phyloP scores from a whole-genome alignment of 2,888 invertebrate genomes.

The Idaea aversata region DNA sequence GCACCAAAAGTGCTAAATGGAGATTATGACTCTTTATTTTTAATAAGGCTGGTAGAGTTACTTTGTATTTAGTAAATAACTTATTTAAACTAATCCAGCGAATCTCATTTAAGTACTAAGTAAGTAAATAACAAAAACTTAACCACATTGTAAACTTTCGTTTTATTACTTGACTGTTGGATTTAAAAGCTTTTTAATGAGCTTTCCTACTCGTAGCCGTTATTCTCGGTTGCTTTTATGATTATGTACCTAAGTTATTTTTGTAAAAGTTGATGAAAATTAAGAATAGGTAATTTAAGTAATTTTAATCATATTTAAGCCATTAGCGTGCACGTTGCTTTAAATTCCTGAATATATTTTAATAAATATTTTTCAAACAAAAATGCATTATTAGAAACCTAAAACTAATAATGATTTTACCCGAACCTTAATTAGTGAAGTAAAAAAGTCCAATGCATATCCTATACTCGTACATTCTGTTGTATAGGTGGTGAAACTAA shows the following conservation, averaged over 20 bases:
- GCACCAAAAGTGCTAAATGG: too few relatives aligned
- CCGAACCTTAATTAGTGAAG: too few relatives aligned
- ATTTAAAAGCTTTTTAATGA: not conserved
- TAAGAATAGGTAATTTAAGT: not conserved
- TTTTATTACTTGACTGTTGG: not conserved
- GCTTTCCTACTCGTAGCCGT: not conserved
- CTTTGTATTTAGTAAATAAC: not conserved
- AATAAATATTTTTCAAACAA: too few relatives aligned
- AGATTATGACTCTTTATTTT: too few relatives aligned
- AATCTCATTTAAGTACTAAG: not conserved
- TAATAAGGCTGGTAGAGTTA: not conserved
- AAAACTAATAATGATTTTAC: too few relatives aligned
- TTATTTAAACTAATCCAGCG: not conserved
- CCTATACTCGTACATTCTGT: too few relatives aligned
- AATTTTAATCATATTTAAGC: too few relatives aligned
- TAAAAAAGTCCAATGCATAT: too few relatives aligned
- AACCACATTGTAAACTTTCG: not conserved
- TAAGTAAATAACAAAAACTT: not conserved
- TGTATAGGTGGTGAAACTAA: too few relatives aligned
- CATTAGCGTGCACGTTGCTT: too few relatives aligned
- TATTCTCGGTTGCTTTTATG: not conserved
- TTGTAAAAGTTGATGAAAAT: not conserved
- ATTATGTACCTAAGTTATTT: not conserved
- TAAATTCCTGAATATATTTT: too few relatives aligned
- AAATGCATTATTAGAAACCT: too few relatives aligned